These are phyloP conservation scores for Prostheceraeus crozeri DNA, from an alignment of 2,888 invertebrate species.

Conservation along the genomic window DNA sequence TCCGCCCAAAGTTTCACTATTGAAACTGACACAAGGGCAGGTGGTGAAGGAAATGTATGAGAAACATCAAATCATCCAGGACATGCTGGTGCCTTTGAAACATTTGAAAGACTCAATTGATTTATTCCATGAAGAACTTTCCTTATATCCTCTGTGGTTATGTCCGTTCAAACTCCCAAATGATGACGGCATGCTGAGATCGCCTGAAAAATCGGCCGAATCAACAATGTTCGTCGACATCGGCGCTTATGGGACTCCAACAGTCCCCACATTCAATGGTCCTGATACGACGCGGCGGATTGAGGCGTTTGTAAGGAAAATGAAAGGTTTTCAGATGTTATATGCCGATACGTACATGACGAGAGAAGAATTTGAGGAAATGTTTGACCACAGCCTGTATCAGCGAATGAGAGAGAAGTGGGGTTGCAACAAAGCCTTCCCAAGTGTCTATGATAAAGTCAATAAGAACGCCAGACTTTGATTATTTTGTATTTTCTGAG, in stretches of 20 bases:
- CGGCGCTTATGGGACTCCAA: conserved; percentile 72
- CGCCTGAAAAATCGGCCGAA: conserved; percentile 58
- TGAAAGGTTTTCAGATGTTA: conserved; percentile 71
- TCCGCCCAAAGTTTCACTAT: conserved; percentile 71
- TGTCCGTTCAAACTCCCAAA: conserved; percentile 69
- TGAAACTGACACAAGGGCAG: conserved; percentile 70
- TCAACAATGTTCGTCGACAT: conserved; percentile 68
- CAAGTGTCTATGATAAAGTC: conserved; percentile 70
- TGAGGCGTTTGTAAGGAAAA: conserved; percentile 66
- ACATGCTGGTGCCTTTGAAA: conserved; percentile 67
- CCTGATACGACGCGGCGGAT: conserved; percentile 64
- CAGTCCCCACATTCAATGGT: conserved; percentile 63
- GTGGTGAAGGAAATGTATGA: conserved; percentile 68
- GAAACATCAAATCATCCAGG: conserved; percentile 69
- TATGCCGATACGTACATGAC: conserved; percentile 74
- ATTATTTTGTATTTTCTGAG: too few relatives aligned
- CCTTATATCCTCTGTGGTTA: conserved; percentile 74
- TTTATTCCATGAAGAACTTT: conserved; percentile 65
- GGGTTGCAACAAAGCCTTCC: conserved; percentile 67
- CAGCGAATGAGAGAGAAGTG: conserved; percentile 63
- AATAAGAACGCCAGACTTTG: conserved; percentile 50
- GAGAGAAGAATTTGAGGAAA: conserved; percentile 66
- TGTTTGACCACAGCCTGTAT: conserved; percentile 73
- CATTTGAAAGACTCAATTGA: conserved; percentile 62
- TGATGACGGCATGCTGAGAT: conserved; percentile 67